phyloP scores from a whole-genome alignment of 2,888 invertebrate genomes.

The Rhorus exstirpatorius region DNA sequence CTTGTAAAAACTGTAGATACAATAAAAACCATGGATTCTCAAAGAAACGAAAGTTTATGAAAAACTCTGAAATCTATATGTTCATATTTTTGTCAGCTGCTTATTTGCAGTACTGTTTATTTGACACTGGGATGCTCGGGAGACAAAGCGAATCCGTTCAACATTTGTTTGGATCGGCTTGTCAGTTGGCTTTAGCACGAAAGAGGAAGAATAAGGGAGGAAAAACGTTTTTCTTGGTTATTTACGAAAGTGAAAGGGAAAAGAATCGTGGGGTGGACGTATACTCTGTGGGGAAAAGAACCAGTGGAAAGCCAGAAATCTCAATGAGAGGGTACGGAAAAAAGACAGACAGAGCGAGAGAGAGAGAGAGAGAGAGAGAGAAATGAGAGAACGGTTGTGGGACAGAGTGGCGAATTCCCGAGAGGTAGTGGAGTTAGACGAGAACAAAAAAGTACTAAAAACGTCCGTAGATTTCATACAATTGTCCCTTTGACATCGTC shows the following conservation, averaged over 20 bases:
- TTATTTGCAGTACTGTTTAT: too few species aligned
- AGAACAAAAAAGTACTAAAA: constrained; percentile 32
- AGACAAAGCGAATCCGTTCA: constrained; percentile 6
- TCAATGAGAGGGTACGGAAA: constrained; percentile 32
- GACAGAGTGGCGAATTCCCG: constrained; percentile 43
- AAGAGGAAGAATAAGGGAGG: constrained; percentile 48
- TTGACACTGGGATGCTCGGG: not conserved
- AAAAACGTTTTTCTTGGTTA: constrained; percentile 58
- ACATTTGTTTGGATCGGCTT: not conserved
- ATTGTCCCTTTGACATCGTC: constrained; percentile 63
- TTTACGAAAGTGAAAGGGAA: constrained; percentile 49
- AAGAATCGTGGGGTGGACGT: constrained; percentile 21
- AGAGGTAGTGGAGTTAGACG: constrained; percentile 7
- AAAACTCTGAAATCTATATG: not conserved
- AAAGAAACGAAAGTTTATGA: not conserved
- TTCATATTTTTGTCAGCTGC: not conserved
- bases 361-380: constrained; percentile 31
- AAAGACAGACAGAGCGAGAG: constrained; percentile 1
- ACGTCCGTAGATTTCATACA: constrained; percentile 49
- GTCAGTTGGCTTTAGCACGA: constrained; percentile 20
- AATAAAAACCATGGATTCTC: not conserved
- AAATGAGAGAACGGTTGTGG: constrained; percentile 10
- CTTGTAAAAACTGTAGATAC: not conserved
- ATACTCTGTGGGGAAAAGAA: constrained; percentile 30
- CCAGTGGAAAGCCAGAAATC: constrained; percentile 33